These are phyloP conservation scores for human DNA, from an alignment of 2,113 vertebrate genomes.

Conservation along the genomic window GRCh38 chr1:153828501-153829000, in stretches of 20 bases:
- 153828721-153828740: too few relatives aligned
- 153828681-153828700: too few relatives aligned
- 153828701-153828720: background rate
- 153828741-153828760: background rate
- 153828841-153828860: constrained; percentile 12
- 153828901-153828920: constrained; percentile 17
- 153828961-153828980: background rate
- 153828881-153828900: background rate
- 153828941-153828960: background rate
- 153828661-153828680: too few relatives aligned
- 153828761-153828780: background rate
- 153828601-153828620: background rate
- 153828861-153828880: constrained; percentile 2
- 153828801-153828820: background rate
- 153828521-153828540: background rate
- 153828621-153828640: background rate
- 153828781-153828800: constrained; percentile 9
- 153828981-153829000: background rate
- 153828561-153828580: background rate
- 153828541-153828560: constrained; percentile 8
- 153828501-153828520: background rate
- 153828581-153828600: background rate
- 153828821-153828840: background rate
- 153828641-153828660: background rate
- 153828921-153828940: background rate